A percentile compares a stretch with the other conserved stretches of the same genome.
phyloP scores from a whole-genome alignment of 2,797 vertebrate species.

The Enteromius paludinosus region DNA sequence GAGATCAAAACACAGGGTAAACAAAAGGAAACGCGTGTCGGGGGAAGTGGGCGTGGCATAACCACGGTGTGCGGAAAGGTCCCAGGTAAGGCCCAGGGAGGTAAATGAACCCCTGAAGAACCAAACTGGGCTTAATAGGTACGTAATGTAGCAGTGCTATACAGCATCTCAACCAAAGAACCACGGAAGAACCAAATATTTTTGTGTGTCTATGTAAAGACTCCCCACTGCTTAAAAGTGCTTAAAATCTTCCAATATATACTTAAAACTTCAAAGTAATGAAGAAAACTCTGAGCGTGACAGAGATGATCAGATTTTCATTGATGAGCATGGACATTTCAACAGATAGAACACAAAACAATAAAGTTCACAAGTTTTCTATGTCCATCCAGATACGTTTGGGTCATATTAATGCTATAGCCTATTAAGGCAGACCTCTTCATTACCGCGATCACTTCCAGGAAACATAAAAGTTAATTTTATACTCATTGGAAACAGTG shows the following conservation, averaged over 20 bases:
- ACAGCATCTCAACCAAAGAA: no score
- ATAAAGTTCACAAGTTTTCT: not conserved
- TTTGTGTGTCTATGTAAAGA: not conserved
- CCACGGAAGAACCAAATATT: no score
- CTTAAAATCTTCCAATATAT: not conserved
- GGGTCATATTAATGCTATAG: not conserved
- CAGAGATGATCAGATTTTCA: not conserved
- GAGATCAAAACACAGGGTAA: no score
- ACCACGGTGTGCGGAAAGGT: no score
- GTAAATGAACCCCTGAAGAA: no score
- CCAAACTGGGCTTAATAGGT: no score
- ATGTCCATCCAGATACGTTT: not conserved
- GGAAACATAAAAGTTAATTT: not conserved
- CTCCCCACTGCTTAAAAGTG: no score
- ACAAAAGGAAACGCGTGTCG: no score
- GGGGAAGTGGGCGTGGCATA: no score
- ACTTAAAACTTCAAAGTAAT: not conserved
- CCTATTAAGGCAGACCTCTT: not conserved
- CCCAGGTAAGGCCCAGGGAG: no score
- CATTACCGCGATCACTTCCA: not conserved
- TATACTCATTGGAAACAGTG: not conserved
- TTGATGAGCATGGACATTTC: not conserved
- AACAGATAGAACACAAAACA: not conserved
- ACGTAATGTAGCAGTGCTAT: no score
- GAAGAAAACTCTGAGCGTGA: not conserved